phyloP scores from a whole-genome alignment of 2,888 invertebrate species.

The Melanostoma mellinum region DNA sequence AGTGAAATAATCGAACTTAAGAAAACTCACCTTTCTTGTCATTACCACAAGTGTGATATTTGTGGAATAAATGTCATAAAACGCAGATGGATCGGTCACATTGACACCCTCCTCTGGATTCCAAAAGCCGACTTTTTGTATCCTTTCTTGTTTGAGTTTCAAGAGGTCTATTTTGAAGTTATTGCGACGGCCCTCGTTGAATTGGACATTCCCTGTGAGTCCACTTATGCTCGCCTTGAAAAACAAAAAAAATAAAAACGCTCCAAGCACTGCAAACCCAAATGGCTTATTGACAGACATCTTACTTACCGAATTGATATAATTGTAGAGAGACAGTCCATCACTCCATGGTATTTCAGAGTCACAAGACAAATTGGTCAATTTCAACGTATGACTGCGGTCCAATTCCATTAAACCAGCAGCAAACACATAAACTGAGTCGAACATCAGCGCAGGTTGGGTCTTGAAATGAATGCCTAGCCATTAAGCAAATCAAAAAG shows the following conservation, averaged over 20 bases:
- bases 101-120: conserved; percentile 88
- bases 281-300: background rate
- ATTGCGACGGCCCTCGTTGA: conserved; percentile 91
- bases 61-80: conserved; percentile 90
- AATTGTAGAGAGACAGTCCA: conserved; percentile 89
- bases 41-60: conserved; percentile 95
- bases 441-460: conserved; percentile 92
- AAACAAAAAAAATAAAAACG: background rate
- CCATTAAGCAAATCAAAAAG: background rate
- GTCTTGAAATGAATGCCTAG: conserved; percentile 84
- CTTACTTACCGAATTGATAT: conserved; percentile 86
- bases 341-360: conserved; percentile 90
- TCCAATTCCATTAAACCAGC: conserved; percentile 89
- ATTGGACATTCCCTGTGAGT: conserved; percentile 93
- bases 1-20: background rate
- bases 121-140: conserved; percentile 93
- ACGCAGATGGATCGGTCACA: conserved; percentile 92
- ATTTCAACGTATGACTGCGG: conserved; percentile 86
- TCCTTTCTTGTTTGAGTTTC: conserved; percentile 89
- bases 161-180: conserved; percentile 93
- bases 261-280: background rate
- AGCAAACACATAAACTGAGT: conserved; percentile 92
- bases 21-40: conserved; percentile 88
- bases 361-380: conserved; percentile 92
- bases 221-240: conserved; percentile 91